Conservation (phyloP, 2,113 vertebrate genomes). For the Platysteira castanea region DNA sequence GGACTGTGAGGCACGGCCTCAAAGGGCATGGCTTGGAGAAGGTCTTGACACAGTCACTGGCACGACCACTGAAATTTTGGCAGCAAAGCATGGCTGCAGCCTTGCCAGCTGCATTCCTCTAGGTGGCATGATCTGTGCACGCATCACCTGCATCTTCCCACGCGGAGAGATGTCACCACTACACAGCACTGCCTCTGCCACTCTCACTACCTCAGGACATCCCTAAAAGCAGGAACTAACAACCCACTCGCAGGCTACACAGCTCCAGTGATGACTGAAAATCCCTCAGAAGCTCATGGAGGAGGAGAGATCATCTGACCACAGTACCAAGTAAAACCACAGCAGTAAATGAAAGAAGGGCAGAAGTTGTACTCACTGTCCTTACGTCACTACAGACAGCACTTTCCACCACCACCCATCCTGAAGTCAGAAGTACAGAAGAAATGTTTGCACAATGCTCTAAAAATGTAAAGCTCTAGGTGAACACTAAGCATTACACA, state of each 20-base stretch:
- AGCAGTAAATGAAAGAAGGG: neutral
- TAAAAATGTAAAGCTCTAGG: neutral
- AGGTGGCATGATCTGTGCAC: constrained; percentile 31
- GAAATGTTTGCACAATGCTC: neutral
- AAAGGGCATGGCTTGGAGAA: neutral
- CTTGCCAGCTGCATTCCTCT: neutral
- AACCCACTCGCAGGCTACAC: neutral
- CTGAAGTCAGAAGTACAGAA: neutral
- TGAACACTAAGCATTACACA: neutral
- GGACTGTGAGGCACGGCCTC: neutral
- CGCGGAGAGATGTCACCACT: neutral
- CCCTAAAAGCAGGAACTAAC: neutral
- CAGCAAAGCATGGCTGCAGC: neutral
- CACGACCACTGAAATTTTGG: neutral
- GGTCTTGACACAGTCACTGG: neutral
- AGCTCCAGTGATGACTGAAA: neutral
- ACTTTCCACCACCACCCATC: neutral
- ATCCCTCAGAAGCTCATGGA: neutral
- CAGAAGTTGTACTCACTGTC: neutral
- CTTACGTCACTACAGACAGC: neutral
- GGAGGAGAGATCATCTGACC: neutral
- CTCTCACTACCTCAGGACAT: neutral
- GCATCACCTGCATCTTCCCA: neutral
- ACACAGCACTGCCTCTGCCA: neutral
- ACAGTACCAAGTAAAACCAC: neutral